These are phyloP conservation scores for Corydoras maculifer DNA, from an alignment of 2,113 vertebrate genomes.

Conservation along the genomic window DNA sequence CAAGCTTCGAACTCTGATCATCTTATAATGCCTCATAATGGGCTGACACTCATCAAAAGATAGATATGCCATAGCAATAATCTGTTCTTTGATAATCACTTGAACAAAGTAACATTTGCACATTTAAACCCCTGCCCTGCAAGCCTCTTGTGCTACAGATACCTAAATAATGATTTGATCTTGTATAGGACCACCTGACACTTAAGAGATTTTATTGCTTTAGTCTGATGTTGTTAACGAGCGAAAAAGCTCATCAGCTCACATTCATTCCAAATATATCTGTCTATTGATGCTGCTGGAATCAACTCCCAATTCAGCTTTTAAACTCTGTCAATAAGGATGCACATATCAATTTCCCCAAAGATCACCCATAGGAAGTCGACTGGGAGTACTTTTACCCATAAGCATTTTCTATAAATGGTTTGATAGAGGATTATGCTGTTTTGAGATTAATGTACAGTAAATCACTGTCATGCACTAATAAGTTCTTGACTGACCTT, in stretches of 20 bases:
- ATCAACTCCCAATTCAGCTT: too few relatives aligned
- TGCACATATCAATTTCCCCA: too few relatives aligned
- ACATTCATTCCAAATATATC: slow-evolving; percentile 28
- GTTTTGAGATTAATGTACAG: too few relatives aligned
- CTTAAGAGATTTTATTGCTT: slow-evolving; percentile 23
- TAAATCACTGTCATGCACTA: too few relatives aligned
- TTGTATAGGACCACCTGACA: slow-evolving; percentile 18
- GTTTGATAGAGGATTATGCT: too few relatives aligned
- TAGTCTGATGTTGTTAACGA: slow-evolving; percentile 7
- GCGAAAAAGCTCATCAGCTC: slow-evolving; percentile 34
- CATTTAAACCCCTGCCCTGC: neutral
- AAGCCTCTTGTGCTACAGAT: slow-evolving; percentile 3
- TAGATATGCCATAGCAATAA: neutral
- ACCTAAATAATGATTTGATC: slow-evolving; percentile 15
- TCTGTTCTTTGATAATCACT: neutral
- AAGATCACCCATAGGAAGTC: too few relatives aligned
- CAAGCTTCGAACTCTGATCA: slow-evolving; percentile 8
- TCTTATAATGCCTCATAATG: slow-evolving; percentile 8
- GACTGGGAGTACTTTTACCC: too few relatives aligned
- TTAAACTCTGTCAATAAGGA: too few relatives aligned
- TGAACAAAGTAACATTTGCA: neutral
- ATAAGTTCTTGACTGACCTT: too few relatives aligned
- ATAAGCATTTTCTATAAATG: too few relatives aligned
- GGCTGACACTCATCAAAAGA: slow-evolving; percentile 9
- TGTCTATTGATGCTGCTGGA: slow-evolving; percentile 24